Conservation (phyloP, 2,113 vertebrate genomes). For the Pteruthius melanotis region DNA sequence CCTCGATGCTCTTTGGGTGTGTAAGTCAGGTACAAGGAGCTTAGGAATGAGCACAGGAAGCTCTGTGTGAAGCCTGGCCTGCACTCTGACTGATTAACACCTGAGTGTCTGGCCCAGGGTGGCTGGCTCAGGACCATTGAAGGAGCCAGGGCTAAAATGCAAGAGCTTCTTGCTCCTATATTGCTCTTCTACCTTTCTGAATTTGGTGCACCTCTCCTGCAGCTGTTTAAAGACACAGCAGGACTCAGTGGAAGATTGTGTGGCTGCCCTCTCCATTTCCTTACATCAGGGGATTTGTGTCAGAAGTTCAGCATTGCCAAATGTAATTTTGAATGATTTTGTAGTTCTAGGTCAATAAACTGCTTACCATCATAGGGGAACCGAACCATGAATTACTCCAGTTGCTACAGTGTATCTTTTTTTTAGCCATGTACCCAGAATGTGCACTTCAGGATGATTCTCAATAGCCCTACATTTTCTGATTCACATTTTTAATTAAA, state of each 20-base stretch:
- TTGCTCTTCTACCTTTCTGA: background rate
- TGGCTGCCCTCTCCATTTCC: background rate
- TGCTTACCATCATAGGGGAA: background rate
- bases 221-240: background rate
- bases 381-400: background rate
- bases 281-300: background rate
- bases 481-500: background rate
- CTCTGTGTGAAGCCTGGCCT: background rate
- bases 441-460: background rate
- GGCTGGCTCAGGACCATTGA: background rate
- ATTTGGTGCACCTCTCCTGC: background rate
- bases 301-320: slow-evolving; percentile 9
- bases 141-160: background rate
- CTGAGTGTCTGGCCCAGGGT: background rate
- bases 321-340: slow-evolving; percentile 31
- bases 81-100: background rate
- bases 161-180: background rate
- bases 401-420: background rate
- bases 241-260: background rate
- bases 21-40: background rate
- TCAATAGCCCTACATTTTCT: background rate
- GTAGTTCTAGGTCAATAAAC: slow-evolving; percentile 48
- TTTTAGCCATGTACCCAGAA: background rate
- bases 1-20: rapidly evolving
- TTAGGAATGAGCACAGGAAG: background rate